Base-by-base conservation (phyloP, 2,113 vertebrate species). In the Penelope pileata region DNA sequence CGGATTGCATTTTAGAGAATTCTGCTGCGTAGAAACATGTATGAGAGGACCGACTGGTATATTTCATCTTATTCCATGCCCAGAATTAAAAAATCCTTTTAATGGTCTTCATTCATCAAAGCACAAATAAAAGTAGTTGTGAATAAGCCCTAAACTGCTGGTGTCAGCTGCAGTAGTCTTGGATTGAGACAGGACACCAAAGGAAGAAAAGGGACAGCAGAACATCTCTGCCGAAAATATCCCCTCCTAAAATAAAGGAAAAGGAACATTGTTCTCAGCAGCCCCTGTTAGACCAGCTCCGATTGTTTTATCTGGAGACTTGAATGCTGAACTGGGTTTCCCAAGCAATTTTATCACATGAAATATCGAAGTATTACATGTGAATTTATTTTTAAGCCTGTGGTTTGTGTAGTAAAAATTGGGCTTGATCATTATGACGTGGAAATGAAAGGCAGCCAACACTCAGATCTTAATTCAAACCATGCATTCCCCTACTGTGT, bases 381-480 rank as follows among this genome's bases (percentile, higher is more conserved):
- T 88, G 76, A 83, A 88, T 86, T 95, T 95, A 91, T 83, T 96
- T 90, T 77, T 59, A 91, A 91, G 83, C 83, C 83, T 22, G 72
- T 90, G 76, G 54, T 59, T 83, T 63, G 50, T 81, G 83, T 66
- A 86, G 72, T 30, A 93, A 90, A 91, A 90, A 83, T 36, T 59
- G 15, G 86, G 54, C 50, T 93, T 81, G 83, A 95, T 91, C 0
- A 0, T 80, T 80, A 80, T 16, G 63, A 90, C 78, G 90, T 80
- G 88, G 88, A 90, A 94, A 93, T 83, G 86, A 96, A 93, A 91
- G 78, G 68, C 83, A 90, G 90, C 85, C 90, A 88, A 74, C 90
- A 74, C 83, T 91, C 92, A 93, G 95, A 95, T 90, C 76, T 94
- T 81, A 80, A 96, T 88, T 96, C 88, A 91, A 95, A 67, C 92